Evolutionary conservation across 1,140 invertebrate species (phyloP), one percentile per base, ranked within the genome.

Genomic region (Andrena cerasifolii): DNA sequence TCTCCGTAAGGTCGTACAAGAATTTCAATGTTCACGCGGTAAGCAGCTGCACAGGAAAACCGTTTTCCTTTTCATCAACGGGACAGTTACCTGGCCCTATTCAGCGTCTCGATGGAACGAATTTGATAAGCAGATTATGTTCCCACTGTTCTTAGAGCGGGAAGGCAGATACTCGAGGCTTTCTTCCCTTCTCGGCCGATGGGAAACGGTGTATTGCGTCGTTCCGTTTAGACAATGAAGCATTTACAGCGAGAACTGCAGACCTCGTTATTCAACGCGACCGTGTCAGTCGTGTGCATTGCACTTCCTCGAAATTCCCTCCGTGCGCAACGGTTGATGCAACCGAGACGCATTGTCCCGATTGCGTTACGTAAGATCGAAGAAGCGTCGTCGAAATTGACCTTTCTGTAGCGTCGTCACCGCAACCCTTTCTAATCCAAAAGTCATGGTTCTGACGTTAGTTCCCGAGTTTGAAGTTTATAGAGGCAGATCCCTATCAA

Each of bases 191-290:
- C 36, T 1, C 2, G 8, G 54, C 40, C 40, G 66, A 70, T 70
- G 59, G 79, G 74, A 68, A 77, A 70, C 59, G 33, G 74, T 26
- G 43, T 65, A 71, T 63, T 66, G 66, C 74, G 65, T 33, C 45
- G 75, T 62, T 68, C 73, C 53, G 59, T 76, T 78, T 78, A 62
- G 40, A 78, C 75, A 78, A 78, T 72, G 75, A 78, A 72, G 56
- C 67, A 54, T 78, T 78, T 71, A 78, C 53, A 68, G 21, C 26
- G 54, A 72, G 47, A 59, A 68, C 63, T 76, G 73, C 65, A 51
- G 74, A 53, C 75, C 54, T 82, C 67, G 51, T 78, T 83, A 78
- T 83, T 81, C 81, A 82, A 78, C 56, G 61, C 66, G 54, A 71
- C 49, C 79, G 58, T 65, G 67, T 63, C 81, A 82, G 76, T 78